Base-by-base conservation (phyloP, 2,113 vertebrate species). In the Oreochromis niloticus region DNA sequence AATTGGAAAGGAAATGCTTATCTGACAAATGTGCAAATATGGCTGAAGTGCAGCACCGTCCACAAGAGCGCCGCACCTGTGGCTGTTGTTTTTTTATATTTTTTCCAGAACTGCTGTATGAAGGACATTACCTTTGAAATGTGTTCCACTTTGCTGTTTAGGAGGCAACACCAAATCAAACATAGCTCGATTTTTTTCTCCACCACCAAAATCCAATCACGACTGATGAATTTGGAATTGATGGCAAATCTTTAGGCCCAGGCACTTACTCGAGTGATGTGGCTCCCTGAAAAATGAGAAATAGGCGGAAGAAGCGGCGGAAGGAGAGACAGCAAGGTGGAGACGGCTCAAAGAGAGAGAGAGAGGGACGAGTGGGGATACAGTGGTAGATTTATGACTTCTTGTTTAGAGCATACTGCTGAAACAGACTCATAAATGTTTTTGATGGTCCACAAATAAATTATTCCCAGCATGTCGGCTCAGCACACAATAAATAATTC, bases 371-470 rank as follows among this genome's bases (percentile, higher is more conserved):
- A 71, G 82, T 9, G 84, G 84, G 71, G 92, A 93, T 89, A 87
- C 92, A 88, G 79, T 43, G 43, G 68, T 68, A 68, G 92, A 96
- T 96, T 96, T 93, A 95, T 90, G 80, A 55, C 59, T 83, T 50
- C 92, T 89, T 88, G 91, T 94, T 94, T 81, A 32, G 82, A 87
- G 87, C 85, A 86, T 91, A 85, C 92, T 93, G 93, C 94, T 92
- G 95, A 95, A 96, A 95, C 92, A 88, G 90, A 92, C 93, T 93
- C 94, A 93, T 95, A 95, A 96, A 95, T 94, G 93, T 95, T 96
- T 94, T 92, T 91, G 91, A 94, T 91, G 90, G 90, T 39, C 43
- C 2, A 39, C 52, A 86, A 90, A 95, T 96, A 95, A 96, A 96
- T 96, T 94, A 93, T 85, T 87, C 86, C 59, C 81, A 84, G 87